Conservation (phyloP, 2,888 invertebrate genomes). For the Norana najaformis region DNA sequence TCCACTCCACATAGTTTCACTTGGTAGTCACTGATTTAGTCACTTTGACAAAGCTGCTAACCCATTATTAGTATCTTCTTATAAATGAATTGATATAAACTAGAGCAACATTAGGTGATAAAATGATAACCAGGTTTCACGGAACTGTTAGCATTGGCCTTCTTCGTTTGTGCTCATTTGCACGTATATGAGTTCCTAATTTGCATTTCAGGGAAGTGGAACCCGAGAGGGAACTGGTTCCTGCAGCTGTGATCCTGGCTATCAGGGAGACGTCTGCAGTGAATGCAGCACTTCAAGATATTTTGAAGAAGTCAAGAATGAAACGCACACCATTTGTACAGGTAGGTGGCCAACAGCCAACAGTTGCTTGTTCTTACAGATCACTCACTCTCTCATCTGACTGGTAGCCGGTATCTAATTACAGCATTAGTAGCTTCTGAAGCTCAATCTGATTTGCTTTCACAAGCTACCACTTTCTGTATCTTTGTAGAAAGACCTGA, state of each 20-base stretch:
- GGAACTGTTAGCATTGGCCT: neutral
- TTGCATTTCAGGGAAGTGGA: constrained; percentile 74
- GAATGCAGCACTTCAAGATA: constrained; percentile 67
- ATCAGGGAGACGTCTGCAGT: constrained; percentile 77
- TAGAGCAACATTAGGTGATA: neutral
- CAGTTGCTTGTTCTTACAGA: no score
- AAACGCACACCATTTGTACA: constrained; percentile 2
- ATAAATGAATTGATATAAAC: neutral
- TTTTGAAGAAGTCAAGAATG: constrained; percentile 26
- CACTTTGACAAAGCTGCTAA: neutral
- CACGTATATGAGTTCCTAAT: neutral
- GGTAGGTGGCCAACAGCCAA: neutral
- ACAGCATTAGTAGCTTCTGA: neutral
- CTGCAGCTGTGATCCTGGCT: constrained; percentile 85
- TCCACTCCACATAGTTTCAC: neutral
- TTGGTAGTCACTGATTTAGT: neutral
- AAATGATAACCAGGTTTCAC: neutral
- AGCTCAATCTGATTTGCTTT: neutral
- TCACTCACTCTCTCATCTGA: neutral
- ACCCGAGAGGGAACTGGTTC: constrained; percentile 89
- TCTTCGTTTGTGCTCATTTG: neutral
- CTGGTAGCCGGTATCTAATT: neutral
- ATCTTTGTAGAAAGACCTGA: neutral
- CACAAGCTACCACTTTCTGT: neutral
- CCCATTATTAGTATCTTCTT: neutral